A percentile compares a stretch with the other conserved stretches of the same genome.
Conservation (phyloP, 1,140 invertebrate species). For the Pentalonia nigronervosa region DNA sequence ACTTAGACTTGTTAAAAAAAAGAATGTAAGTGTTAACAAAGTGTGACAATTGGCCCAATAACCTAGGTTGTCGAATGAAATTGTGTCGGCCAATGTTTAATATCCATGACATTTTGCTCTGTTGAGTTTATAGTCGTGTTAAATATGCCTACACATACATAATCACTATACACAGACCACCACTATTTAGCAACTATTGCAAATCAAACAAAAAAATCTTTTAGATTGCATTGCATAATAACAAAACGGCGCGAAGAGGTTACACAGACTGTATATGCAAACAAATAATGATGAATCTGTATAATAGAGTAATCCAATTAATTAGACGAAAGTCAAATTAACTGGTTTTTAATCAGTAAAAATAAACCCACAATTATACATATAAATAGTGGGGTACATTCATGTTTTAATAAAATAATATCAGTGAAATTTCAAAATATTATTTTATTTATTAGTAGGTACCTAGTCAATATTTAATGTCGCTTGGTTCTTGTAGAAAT, state of each 20-base stretch:
- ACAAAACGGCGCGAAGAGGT: background rate
- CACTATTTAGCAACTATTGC: constrained; percentile 51
- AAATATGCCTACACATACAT: constrained; percentile 20
- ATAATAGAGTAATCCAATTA: background rate
- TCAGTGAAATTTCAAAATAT: background rate
- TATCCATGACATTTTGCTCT: constrained; percentile 42
- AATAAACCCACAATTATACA: background rate
- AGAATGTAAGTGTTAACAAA: constrained; percentile 40
- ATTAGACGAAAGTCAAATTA: background rate
- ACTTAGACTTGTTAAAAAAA: background rate
- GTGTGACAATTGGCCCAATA: constrained; percentile 57
- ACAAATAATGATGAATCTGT: too few relatives aligned
- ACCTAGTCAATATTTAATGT: background rate
- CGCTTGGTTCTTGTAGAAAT: background rate
- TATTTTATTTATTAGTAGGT: background rate
- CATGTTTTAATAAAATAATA: background rate
- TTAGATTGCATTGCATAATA: constrained; percentile 42
- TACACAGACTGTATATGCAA: background rate
- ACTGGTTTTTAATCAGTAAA: background rate
- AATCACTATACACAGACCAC: background rate
- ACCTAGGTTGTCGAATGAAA: constrained; percentile 51
- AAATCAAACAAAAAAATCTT: constrained; percentile 44
- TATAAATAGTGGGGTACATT: background rate
- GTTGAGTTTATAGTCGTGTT: background rate
- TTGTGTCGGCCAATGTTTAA: constrained; percentile 45